Conservation (phyloP, 1,140 invertebrate genomes). For the Penaeus vannamei region DNA sequence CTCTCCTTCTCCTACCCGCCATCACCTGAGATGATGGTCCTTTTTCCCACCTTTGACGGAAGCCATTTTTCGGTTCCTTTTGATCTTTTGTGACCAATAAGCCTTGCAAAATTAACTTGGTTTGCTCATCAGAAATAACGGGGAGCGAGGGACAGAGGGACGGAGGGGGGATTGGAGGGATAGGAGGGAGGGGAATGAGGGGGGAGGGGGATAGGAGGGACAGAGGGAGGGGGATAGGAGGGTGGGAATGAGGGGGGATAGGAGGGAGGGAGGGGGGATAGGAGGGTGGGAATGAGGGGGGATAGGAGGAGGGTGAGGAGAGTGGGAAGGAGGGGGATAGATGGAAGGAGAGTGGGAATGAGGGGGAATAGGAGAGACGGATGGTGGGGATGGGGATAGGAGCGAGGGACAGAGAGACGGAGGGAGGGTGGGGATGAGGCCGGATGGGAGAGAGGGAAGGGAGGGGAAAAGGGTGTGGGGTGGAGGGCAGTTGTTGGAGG, state of each 20-base stretch:
- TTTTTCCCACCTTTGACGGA: constrained; percentile 46
- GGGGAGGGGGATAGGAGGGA: too few species aligned
- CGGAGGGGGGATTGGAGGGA: not conserved
- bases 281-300: not conserved
- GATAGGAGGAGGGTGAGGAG: not conserved
- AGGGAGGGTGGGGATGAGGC: too few species aligned
- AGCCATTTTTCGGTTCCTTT: constrained; percentile 45
- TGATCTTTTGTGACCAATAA: constrained; percentile 55
- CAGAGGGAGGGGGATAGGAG: not conserved
- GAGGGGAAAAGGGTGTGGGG: too few species aligned
- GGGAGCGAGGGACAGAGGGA: not conserved
- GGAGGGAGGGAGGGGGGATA: not conserved
- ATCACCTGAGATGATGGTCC: constrained; percentile 34
- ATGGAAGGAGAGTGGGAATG: too few species aligned
- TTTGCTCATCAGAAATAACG: constrained; percentile 41
- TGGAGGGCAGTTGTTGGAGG: too few species aligned
- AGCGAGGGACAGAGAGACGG: too few species aligned
- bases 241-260: not conserved
- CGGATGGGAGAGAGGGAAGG: too few species aligned
- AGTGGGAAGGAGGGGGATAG: not conserved
- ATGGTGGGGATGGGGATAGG: too few species aligned
- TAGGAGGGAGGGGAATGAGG: not conserved
- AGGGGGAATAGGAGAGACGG: too few species aligned
- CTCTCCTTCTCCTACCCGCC: not conserved
- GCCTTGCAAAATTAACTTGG: constrained; percentile 55